Evolutionary conservation across 2,888 invertebrate genomes (phyloP), one percentile per base, ranked within the genome.

Genomic region (Xestia xanthographa): DNA sequence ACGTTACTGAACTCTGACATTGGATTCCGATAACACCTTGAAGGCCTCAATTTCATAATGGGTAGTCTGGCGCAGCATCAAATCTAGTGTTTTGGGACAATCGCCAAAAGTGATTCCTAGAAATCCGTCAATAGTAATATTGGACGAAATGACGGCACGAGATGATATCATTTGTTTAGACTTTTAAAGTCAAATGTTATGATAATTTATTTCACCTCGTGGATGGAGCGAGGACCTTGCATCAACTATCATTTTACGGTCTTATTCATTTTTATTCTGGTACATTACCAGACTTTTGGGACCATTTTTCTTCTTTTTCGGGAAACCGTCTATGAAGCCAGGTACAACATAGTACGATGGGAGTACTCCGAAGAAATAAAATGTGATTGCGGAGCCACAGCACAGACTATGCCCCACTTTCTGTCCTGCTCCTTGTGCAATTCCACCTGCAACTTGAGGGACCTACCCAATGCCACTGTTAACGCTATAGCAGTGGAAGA

Each of bases 61-160:
- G 29, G 66, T 48, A 62, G 60, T 79, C 80, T 86, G 86, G 86
- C 87, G 77, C 74, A 67, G 29, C 63, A 72, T 83, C 86, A 86
- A 87, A 78, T 68, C 66, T 75, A 66, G 50, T 72, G 56, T 80
- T 75, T 74, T 85, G 80, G 86, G 87, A 87, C 83, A 74, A 79
- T 41, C 71, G 86, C 86, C 86, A 86, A 79, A 66, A 77, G 77
- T 68, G 73, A 77, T 85, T 85, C 87, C 75, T 72, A 86, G 85
- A 85, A 86, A 84, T 77, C 68, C 48, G 72, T 77, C 87, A 75
- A 65, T 73, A 56, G 67, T 56, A 70, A 67, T 79, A 83, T 77
- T 72, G 20, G 60, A 69, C 41, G 67, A 65, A 60, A 77, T 73
- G 67, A 70, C 66, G 56, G 22, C 63, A 66, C 34, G 5, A 48